A percentile compares a stretch with the other conserved stretches of the same genome.
These are phyloP conservation scores for Ictalurus punctatus DNA, from an alignment of 2,113 vertebrate genomes.

Conservation along the genomic window DNA sequence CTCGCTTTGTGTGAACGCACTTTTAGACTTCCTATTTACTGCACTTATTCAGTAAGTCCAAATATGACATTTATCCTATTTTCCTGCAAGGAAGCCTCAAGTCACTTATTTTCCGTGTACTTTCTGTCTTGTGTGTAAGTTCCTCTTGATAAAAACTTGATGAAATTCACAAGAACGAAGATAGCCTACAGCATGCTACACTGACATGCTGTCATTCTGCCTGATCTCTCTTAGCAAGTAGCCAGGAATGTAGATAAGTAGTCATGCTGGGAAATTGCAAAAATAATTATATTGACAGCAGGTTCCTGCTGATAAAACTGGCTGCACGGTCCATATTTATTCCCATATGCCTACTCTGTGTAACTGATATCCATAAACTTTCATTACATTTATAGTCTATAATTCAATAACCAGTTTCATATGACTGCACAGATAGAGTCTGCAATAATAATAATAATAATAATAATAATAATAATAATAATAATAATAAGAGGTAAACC, in stretches of 20 bases:
- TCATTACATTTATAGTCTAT: background rate
- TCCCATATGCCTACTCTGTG: background rate
- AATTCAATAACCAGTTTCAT: constrained; percentile 3
- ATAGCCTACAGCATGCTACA: background rate
- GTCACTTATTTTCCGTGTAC: background rate
- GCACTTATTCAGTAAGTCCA: background rate
- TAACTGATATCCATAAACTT: background rate
- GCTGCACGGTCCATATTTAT: background rate
- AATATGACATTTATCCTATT: background rate
- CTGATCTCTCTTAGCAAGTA: constrained; percentile 3
- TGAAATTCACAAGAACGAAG: background rate
- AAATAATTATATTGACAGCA: constrained; percentile 11
- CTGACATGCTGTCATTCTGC: background rate
- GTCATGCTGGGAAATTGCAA: background rate
- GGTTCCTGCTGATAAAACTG: constrained; percentile 13
- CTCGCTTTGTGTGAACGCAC: background rate
- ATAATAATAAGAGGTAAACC: background rate
- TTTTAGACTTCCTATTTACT: background rate
- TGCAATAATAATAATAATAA: background rate
- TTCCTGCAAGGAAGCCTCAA: background rate
- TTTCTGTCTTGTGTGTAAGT: background rate
- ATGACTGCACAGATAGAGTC: background rate
- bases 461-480: background rate
- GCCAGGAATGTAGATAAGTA: background rate
- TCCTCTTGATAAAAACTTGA: background rate